phyloP scores from a whole-genome alignment of 2,113 vertebrate species.

The Toxotes jaculatrix region DNA sequence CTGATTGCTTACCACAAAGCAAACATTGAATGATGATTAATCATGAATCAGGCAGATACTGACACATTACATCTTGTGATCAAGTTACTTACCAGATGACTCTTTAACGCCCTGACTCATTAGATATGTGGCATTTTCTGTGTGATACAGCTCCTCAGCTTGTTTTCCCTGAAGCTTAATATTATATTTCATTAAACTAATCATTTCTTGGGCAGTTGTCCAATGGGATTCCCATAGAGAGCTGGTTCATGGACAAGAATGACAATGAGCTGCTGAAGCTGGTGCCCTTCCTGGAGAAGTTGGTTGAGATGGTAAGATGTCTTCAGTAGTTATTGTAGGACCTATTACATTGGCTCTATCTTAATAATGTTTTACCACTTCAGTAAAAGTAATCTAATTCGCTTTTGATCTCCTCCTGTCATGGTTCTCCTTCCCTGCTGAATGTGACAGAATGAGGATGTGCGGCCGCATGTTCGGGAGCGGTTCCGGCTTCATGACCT shows the following conservation, averaged over 20 bases:
- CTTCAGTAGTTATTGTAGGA: neutral
- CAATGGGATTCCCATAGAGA: slow-evolving; percentile 99
- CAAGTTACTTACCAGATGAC: neutral
- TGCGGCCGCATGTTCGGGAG: slow-evolving; percentile 97
- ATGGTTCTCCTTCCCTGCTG: neutral
- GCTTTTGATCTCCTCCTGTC: neutral
- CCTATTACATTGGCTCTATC: neutral
- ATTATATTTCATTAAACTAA: neutral
- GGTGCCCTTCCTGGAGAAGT: slow-evolving; percentile 99
- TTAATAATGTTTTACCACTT: neutral
- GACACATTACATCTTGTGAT: neutral
- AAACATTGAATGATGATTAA: too few species aligned
- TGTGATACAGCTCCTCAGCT: neutral
- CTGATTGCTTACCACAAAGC: too few species aligned
- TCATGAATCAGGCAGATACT: neutral
- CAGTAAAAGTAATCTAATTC: neutral
- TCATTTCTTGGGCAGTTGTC: slow-evolving; percentile 86
- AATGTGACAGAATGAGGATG: slow-evolving; percentile 93
- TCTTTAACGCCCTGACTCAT: neutral
- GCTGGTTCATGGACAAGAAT: slow-evolving; percentile 99
- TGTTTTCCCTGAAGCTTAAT: neutral
- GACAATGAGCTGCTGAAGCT: slow-evolving; percentile 98
- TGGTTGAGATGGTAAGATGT: slow-evolving; percentile 94
- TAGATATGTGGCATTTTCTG: neutral
- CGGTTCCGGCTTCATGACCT: slow-evolving; percentile 98